Evolutionary conservation across 53 echinoderm and acorn worm species (phyloP).

Genomic region (Arbacia lixula): DNA sequence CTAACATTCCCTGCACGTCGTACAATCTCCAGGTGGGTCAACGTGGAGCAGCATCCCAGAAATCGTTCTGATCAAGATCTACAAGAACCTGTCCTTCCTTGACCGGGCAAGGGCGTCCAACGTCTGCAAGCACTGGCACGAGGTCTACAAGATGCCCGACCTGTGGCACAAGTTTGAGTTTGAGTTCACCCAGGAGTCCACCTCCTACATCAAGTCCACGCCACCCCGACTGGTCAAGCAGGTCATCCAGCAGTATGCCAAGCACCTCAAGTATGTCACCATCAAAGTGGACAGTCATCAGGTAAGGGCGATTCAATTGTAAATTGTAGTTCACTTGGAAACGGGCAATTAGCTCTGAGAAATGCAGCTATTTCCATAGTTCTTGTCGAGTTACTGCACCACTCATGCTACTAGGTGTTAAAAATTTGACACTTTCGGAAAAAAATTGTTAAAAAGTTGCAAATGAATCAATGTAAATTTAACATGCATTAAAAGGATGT

Average conservation of each 20-base stretch:
- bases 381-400: too few species aligned
- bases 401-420: too few species aligned
- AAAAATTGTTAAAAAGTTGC: too few species aligned
- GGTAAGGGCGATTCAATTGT: too few species aligned
- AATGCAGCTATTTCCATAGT: too few species aligned
- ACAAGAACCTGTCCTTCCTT: constrained; percentile 66
- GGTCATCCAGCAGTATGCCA: constrained; percentile 78
- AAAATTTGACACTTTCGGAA: too few species aligned
- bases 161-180: constrained; percentile 90
- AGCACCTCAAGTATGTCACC: constrained; percentile 79
- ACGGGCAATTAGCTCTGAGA: too few species aligned
- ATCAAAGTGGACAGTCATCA: constrained; percentile 86
- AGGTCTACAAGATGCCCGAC: constrained; percentile 76
- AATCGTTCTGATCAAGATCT: constrained; percentile 60
- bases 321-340: too few species aligned
- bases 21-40: background rate
- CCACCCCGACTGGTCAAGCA: constrained; percentile 75
- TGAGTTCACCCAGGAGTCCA: constrained; percentile 73
- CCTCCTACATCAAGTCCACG: constrained; percentile 80
- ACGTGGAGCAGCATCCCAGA: constrained; percentile 53
- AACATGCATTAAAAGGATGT: too few species aligned
- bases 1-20: background rate
- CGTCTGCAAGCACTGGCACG: constrained; percentile 85
- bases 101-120: constrained; percentile 71
- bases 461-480: too few species aligned